Base-by-base conservation (phyloP, 2,113 vertebrate species). In the Alouatta palliata region DNA sequence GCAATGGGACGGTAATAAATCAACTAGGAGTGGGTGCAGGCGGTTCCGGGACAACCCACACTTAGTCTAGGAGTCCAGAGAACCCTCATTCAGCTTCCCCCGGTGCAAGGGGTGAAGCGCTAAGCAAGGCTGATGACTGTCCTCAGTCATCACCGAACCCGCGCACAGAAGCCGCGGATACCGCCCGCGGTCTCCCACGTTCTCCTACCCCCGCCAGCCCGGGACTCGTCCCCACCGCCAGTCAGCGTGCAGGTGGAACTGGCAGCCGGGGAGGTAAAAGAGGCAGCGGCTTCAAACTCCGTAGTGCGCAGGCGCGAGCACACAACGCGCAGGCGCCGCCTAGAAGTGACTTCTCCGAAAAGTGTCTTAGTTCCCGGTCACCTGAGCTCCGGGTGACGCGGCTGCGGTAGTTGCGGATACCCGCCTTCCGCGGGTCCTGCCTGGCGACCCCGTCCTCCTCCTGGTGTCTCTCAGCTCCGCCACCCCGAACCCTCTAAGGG, bases 291-390 rank as follows among this genome's bases (percentile, higher is more conserved):
- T 66, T 97, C 96, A 45, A 47, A 20, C 0, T 4, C 20, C 84
- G 19, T 85, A 90, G 2, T 95, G 87, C 98, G 98, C 98, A 98
- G 45, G 95, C 96, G 96, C 75, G 0, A 0, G 37, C 5, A 8
- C 61, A 11, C 0, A 16, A 0, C 2, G 96, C 97, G 97, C 98
- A 98, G 90, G 97, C 98, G 93, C 95, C 40, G 40, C 95, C 95
- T 6, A 71, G 37, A 97, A 97, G 98, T 97, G 98, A 97, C 97
- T 98, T 98, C 97, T 98, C 96, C 94, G 94, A 98, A 98, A 98
- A 98, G 96, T 98, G 94, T 84, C 70, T 97, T 90, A 97, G 96
- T 98, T 98, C 93, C 47, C 70, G 81, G 98, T 98, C 98, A 98
- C 97, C 98, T 98, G 98, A 97, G 98, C 93, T n/a, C 40, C 17